These are phyloP conservation scores for Malthinus seriepunctatus DNA, from an alignment of 2,888 invertebrate species.

Conservation along the genomic window DNA sequence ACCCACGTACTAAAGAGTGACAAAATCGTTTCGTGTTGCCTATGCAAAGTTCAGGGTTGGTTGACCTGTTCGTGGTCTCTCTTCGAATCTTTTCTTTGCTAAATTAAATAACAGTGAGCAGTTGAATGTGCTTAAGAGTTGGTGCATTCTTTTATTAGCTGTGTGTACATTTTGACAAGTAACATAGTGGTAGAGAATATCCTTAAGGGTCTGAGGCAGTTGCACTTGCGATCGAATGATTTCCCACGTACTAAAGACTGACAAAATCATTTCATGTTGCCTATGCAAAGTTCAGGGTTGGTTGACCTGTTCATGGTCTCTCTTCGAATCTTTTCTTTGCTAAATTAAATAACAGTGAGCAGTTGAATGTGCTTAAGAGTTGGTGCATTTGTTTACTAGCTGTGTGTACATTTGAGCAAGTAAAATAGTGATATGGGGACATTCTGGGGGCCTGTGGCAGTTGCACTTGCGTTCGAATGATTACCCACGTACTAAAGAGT, in stretches of 20 bases:
- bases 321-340: background rate
- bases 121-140: background rate
- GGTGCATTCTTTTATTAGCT: background rate
- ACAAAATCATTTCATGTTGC: background rate
- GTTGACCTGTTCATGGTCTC: background rate
- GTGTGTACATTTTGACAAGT: background rate
- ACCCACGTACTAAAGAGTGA: too few relatives aligned
- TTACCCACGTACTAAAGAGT: background rate
- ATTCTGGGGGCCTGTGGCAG: background rate
- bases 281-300: background rate
- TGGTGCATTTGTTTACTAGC: background rate
- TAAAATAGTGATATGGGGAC: background rate
- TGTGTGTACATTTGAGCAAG: background rate
- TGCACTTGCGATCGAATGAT: too few relatives aligned
- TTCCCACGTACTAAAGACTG: too few relatives aligned
- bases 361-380: background rate
- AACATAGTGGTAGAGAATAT: too few relatives aligned
- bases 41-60: too few relatives aligned
- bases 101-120: background rate
- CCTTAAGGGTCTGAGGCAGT: too few relatives aligned
- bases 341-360: background rate
- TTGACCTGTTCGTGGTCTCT: background rate
- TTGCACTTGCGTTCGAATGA: background rate
- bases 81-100: background rate
- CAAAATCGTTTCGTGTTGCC: too few relatives aligned